phyloP scores from a whole-genome alignment of 2,797 vertebrate genomes.

The Falco novaeseelandiae region DNA sequence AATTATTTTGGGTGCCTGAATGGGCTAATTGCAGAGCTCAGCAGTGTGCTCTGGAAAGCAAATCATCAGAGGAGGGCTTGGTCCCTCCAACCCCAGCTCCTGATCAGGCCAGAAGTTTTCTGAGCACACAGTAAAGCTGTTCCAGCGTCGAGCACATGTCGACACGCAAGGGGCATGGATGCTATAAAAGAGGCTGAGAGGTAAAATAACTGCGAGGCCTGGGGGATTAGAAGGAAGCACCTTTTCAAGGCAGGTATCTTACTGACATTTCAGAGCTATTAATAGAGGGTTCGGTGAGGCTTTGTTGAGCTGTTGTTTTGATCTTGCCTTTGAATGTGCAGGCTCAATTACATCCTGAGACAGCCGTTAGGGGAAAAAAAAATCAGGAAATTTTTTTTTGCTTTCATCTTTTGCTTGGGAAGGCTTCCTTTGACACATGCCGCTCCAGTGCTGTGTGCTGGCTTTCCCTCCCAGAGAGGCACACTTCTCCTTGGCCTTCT shows the following conservation, averaged over 20 bases:
- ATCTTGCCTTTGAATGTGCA: conserved; percentile 47
- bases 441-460: neutral
- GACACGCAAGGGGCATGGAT: neutral
- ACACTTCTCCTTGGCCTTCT: conserved; percentile 41
- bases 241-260: neutral
- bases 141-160: neutral
- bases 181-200: neutral
- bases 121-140: neutral
- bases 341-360: conserved; percentile 52
- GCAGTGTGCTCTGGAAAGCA: conserved; percentile 11
- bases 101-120: conserved; percentile 1
- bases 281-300: conserved; percentile 34
- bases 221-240: conserved; percentile 23
- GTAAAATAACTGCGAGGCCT: neutral
- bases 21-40: neutral
- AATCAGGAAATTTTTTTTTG: conserved; percentile 4
- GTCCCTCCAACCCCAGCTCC: neutral
- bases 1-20: conserved; percentile 23
- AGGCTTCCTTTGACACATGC: conserved; percentile 35
- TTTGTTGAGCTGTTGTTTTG: conserved; percentile 59
- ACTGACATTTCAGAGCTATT: conserved; percentile 37
- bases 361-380: neutral
- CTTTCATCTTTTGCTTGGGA: conserved; percentile 58
- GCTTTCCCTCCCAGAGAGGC: neutral
- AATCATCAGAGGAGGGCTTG: neutral